phyloP scores from a whole-genome alignment of 2,113 vertebrate species.

The Cynopterus brachyotis region DNA sequence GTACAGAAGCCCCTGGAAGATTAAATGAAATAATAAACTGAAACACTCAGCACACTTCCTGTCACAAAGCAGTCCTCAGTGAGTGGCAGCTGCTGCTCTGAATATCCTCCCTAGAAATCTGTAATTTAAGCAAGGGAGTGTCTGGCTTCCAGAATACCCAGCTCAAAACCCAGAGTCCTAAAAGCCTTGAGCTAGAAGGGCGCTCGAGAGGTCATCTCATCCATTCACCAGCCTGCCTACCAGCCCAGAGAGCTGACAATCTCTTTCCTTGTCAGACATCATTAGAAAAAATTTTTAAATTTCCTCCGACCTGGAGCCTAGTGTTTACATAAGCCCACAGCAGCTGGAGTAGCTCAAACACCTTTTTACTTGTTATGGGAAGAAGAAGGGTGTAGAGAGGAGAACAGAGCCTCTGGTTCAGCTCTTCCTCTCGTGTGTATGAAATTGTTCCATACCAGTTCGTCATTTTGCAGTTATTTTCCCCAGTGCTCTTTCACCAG shows the following conservation, averaged over 20 bases:
- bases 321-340: neutral
- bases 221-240: neutral
- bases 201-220: neutral
- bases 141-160: neutral
- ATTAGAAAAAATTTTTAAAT: neutral
- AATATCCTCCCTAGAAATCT: neutral
- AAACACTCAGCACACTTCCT: accelerated
- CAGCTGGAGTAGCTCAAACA: neutral
- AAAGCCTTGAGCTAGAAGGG: neutral
- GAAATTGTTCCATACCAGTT: neutral
- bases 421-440: neutral
- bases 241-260: neutral
- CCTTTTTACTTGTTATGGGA: neutral
- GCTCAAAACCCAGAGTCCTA: neutral
- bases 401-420: accelerated
- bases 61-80: neutral
- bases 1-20: neutral
- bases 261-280: neutral
- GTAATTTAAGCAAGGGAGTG: neutral
- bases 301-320: neutral
- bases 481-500: neutral
- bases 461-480: neutral
- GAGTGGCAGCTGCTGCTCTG: neutral
- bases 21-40: neutral
- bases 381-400: neutral